Base-by-base conservation (phyloP, 1,140 invertebrate genomes). In the Drosophila busckii region DNA sequence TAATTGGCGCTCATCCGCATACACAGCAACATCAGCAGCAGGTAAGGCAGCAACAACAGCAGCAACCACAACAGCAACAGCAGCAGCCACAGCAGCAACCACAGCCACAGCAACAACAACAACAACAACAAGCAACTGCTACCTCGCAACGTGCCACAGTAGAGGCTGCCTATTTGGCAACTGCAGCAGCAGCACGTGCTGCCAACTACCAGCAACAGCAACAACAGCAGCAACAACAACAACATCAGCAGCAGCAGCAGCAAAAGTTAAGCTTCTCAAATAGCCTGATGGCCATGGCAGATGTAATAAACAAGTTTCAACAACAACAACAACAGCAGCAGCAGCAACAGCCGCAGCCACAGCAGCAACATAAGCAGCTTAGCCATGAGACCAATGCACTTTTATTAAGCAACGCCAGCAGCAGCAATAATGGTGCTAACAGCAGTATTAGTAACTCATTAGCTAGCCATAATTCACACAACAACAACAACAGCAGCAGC, bases 361-460 rank as follows among this genome's bases (percentile, higher is more conserved):
- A 26, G 28, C 55, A 52, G 23, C 26, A 62, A 26, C 56, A 32
- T 6, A 25, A 41, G 23, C 49, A 52, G 9, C 48, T n/a, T n/a
- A n/a, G n/a, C n/a, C n/a, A n/a, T n/a, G n/a, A n/a, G n/a, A 52
- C 34, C 49, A 75, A 41, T 46, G n/a, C n/a, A n/a, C n/a, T n/a
- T n/a, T n/a, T n/a, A n/a, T n/a, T n/a, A n/a, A 64, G 6, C 56
- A 70, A 10, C 59, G 59, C 28, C 50, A 48, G 16, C 28, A 53
- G 46, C 54, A 62, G 25, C 28, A 58, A 35, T 31, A 55, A 22
- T 37, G 60, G 53, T 58, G 69, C 56, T 60, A 62, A 61, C 76
- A 86, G 67, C 78, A 86, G 84, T 86, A 86, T 84, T 86, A 86
- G 70, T 86, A 86, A 86, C 66, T 84, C 85, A 84, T 80, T 86